phyloP scores from a whole-genome alignment of 2,797 vertebrate genomes.

The Eospalax fontanierii region DNA sequence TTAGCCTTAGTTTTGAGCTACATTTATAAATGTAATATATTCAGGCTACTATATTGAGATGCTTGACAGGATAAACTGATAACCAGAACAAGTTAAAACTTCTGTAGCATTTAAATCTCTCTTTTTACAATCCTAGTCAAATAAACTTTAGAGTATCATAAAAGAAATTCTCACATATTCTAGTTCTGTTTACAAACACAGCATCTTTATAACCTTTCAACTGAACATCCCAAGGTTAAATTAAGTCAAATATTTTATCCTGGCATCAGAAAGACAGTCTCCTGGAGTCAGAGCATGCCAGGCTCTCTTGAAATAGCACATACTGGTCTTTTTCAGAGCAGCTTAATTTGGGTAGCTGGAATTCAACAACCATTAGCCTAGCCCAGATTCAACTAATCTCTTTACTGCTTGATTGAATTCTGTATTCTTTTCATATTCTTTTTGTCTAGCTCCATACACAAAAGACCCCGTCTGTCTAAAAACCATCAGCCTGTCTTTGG shows the following conservation, averaged over 20 bases:
- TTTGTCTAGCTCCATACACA: slow-evolving; percentile 57
- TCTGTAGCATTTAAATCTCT: slow-evolving; percentile 46
- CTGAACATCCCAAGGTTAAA: slow-evolving; percentile 44
- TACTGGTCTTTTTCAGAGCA: slow-evolving; percentile 48
- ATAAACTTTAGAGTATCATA: slow-evolving; percentile 25
- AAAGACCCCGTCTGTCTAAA: slow-evolving; percentile 46
- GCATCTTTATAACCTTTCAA: slow-evolving; percentile 10
- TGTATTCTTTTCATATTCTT: slow-evolving; percentile 68
- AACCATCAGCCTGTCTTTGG: slow-evolving; percentile 43
- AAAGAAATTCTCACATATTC: slow-evolving; percentile 20
- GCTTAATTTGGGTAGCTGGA: slow-evolving; percentile 74
- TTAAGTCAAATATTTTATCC: slow-evolving; percentile 45
- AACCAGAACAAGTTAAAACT: slow-evolving; percentile 19
- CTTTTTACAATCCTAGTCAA: slow-evolving; percentile 37
- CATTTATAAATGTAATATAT: slow-evolving; percentile 30
- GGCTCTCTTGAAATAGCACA: slow-evolving; percentile 58
- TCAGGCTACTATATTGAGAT: slow-evolving; percentile 27
- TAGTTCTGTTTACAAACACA: slow-evolving; percentile 50
- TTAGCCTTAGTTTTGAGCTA: slow-evolving; percentile 50
- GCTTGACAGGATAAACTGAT: slow-evolving; percentile 8
- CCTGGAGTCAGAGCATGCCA: slow-evolving; percentile 22
- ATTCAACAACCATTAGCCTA: slow-evolving; percentile 56
- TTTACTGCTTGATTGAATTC: slow-evolving; percentile 72
- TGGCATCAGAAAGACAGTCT: slow-evolving; percentile 37
- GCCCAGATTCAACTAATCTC: slow-evolving; percentile 72